A percentile compares a stretch with the other conserved stretches of the same genome.
phyloP scores from a whole-genome alignment of 2,797 vertebrate species.

The Chaenodraco wilsoni region DNA sequence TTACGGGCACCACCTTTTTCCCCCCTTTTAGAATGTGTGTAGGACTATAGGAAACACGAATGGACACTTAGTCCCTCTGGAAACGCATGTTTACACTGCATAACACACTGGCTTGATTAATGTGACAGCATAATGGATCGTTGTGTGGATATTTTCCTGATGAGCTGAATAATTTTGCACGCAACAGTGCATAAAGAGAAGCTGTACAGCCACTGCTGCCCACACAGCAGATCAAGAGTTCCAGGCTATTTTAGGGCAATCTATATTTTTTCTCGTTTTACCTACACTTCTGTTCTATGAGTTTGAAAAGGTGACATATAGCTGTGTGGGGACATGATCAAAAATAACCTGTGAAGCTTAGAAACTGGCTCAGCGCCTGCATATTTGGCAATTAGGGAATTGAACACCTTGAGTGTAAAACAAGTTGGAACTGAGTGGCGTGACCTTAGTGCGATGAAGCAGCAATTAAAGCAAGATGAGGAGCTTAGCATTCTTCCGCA shows the following conservation, averaged over 20 bases:
- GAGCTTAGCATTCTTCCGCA: constrained; percentile 29
- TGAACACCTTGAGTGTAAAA: constrained; percentile 54
- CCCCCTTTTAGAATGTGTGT: background rate
- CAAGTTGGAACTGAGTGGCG: constrained; percentile 37
- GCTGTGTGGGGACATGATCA: constrained; percentile 1
- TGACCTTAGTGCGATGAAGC: constrained; percentile 41
- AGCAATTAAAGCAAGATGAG: constrained; percentile 50
- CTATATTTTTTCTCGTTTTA: background rate
- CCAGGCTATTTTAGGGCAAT: constrained; percentile 11
- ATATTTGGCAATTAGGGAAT: constrained; percentile 45
- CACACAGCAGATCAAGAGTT: constrained; percentile 10
- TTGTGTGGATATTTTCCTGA: constrained; percentile 42
- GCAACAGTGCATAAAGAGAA: background rate
- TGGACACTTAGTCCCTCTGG: constrained; percentile 21
- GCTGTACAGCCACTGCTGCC: background rate
- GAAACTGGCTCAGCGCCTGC: constrained; percentile 18
- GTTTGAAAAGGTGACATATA: constrained; percentile 35
- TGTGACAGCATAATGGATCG: constrained; percentile 64
- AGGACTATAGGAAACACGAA: constrained; percentile 12
- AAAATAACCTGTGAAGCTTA: constrained; percentile 23
- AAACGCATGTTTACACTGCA: constrained; percentile 41
- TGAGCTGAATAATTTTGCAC: constrained; percentile 25
- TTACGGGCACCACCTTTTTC: background rate
- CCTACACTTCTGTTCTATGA: background rate
- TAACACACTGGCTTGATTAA: constrained; percentile 60